These are phyloP conservation scores for Mormyrops attenuatus DNA, from an alignment of 2,797 vertebrate species.

Conservation along the genomic window DNA sequence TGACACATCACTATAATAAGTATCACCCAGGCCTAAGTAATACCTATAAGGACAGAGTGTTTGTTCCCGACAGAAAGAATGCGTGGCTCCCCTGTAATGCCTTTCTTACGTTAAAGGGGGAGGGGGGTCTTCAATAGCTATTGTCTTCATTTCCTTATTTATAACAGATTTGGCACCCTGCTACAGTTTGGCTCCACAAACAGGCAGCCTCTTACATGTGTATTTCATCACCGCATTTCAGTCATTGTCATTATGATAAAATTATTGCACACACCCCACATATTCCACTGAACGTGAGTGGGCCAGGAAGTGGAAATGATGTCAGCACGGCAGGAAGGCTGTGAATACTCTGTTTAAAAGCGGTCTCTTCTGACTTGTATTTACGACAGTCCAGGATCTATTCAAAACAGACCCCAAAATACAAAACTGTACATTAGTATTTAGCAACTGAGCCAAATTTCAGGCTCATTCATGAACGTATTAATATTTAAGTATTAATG, in stretches of 20 bases:
- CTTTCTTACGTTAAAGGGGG: background rate
- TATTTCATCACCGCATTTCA: background rate
- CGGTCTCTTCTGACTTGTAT: background rate
- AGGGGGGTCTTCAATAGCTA: background rate
- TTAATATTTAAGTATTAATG: background rate
- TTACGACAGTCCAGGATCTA: background rate
- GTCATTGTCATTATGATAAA: background rate
- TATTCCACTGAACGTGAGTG: background rate
- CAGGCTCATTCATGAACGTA: background rate
- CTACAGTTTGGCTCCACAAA: background rate
- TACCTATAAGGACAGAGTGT: background rate
- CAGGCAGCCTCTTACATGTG: background rate
- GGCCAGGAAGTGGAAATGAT: background rate
- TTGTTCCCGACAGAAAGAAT: background rate
- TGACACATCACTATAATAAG: background rate
- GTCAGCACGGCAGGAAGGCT: background rate
- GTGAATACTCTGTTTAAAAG: background rate
- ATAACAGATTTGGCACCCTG: background rate
- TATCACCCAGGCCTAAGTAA: background rate
- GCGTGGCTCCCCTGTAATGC: background rate
- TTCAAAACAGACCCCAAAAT: background rate
- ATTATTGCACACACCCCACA: background rate
- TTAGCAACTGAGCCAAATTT: background rate
- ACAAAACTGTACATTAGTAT: background rate
- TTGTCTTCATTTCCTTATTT: background rate